A percentile compares a stretch with the other conserved stretches of the same genome.
Conservation (phyloP, 2,888 invertebrate species). For the Craniophora ligustri region DNA sequence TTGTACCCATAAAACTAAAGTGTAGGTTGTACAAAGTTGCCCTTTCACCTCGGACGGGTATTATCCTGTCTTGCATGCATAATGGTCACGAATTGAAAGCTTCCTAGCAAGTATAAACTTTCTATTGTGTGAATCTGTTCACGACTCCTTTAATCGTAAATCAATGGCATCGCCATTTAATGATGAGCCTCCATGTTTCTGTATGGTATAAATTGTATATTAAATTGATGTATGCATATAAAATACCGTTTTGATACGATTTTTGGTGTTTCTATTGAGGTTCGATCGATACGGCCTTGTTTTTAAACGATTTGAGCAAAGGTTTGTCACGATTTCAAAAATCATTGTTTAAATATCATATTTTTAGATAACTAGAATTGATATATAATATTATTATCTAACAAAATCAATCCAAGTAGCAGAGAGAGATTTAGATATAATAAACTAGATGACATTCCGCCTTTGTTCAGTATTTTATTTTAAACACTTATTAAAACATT, state of each 20-base stretch:
- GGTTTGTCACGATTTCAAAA: too few species aligned
- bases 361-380: too few species aligned
- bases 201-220: slow-evolving; percentile 19
- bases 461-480: too few species aligned
- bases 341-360: too few species aligned
- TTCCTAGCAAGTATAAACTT: slow-evolving; percentile 53
- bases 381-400: too few species aligned
- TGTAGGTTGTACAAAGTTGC: slow-evolving; percentile 41
- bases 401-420: too few species aligned
- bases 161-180: slow-evolving; percentile 36
- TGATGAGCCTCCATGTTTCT: background rate
- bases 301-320: slow-evolving; percentile 4
- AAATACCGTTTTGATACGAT: slow-evolving; percentile 22
- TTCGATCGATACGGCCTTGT: slow-evolving; percentile 20
- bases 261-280: slow-evolving; percentile 32
- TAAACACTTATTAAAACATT: too few species aligned
- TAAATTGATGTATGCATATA: slow-evolving; percentile 21
- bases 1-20: background rate
- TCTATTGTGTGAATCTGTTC: slow-evolving; percentile 64
- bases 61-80: slow-evolving; percentile 61
- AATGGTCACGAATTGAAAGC: slow-evolving; percentile 65
- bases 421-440: too few species aligned
- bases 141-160: slow-evolving; percentile 58
- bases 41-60: slow-evolving; percentile 56
- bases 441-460: too few species aligned